Conservation (phyloP, 2,888 invertebrate species). For the Venustoraphidia nigricollis region DNA sequence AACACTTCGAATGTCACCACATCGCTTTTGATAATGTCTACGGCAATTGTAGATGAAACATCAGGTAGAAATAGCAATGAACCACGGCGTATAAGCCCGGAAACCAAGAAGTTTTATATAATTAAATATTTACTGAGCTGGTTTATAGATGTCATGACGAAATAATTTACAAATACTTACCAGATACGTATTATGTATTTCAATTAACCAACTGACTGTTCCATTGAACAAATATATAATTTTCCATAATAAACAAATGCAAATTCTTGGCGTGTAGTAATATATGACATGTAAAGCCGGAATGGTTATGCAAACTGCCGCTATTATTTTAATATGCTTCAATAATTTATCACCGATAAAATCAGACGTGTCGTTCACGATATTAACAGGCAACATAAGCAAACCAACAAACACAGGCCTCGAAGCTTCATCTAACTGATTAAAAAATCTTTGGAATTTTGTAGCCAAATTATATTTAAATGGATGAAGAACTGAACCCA, state of each 20-base stretch:
- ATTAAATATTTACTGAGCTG: too few relatives aligned
- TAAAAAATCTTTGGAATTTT: constrained; percentile 65
- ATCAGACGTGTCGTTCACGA: constrained; percentile 61
- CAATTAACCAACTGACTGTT: constrained; percentile 22
- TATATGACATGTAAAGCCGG: constrained; percentile 46
- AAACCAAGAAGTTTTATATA: too few relatives aligned
- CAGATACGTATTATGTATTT: constrained; percentile 20
- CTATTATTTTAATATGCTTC: constrained; percentile 46
- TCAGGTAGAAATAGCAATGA: too few relatives aligned
- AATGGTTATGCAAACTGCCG: constrained; percentile 26
- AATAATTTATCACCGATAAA: constrained; percentile 53
- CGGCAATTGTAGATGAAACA: too few relatives aligned
- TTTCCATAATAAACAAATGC: constrained; percentile 42
- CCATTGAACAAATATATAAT: constrained; percentile 14
- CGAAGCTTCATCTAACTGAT: constrained; percentile 45
- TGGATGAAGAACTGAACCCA: constrained; percentile 95
- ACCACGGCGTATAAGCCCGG: too few relatives aligned
- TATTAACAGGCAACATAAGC: constrained; percentile 54
- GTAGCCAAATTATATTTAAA: constrained; percentile 72
- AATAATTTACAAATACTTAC: constrained; percentile 18
- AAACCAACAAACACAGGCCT: constrained; percentile 45
- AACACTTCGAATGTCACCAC: too few relatives aligned
- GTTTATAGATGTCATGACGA: constrained; percentile 2
- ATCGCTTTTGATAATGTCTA: too few relatives aligned
- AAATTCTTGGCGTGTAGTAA: constrained; percentile 51